Evolutionary conservation across 2,797 vertebrate species (phyloP).

Genomic region (Gobio occitaniae): DNA sequence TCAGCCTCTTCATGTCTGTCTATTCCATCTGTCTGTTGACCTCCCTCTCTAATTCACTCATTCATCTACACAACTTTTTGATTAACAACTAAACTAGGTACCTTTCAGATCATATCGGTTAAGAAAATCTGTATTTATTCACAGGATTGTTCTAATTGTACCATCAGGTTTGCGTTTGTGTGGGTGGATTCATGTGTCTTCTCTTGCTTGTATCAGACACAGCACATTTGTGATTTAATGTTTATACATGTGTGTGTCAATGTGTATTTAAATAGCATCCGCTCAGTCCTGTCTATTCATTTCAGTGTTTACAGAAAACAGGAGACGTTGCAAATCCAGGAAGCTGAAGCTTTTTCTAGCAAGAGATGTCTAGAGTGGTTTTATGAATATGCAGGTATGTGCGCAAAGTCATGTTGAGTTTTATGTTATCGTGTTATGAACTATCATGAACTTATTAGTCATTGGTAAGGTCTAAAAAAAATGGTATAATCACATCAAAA

Average conservation of each 20-base stretch:
- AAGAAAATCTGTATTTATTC: not conserved
- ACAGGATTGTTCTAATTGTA: not conserved
- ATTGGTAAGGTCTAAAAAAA: not conserved
- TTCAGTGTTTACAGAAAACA: conserved; percentile 95
- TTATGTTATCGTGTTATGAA: not conserved
- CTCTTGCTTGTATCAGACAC: conserved; percentile 18
- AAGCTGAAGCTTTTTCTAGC: conserved; percentile 96
- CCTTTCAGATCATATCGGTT: not conserved
- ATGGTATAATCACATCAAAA: not conserved
- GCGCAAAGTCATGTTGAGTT: not conserved
- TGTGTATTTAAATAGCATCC: conserved; percentile 51
- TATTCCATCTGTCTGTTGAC: not conserved
- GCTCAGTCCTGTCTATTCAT: conserved; percentile 51
- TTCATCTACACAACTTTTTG: not conserved
- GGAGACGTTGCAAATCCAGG: conserved; percentile 90
- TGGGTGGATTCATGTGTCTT: not conserved
- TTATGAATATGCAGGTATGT: conserved; percentile 96
- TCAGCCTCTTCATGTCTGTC: not conserved
- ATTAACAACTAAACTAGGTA: not conserved
- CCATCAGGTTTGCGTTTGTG: not conserved
- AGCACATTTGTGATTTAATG: not conserved
- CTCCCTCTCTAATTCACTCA: not conserved
- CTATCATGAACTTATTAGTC: not conserved
- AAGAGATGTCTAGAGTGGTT: conserved; percentile 99
- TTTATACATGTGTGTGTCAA: not conserved